phyloP scores from a whole-genome alignment of 2,888 invertebrate genomes.

The Yponomeuta sedellus region DNA sequence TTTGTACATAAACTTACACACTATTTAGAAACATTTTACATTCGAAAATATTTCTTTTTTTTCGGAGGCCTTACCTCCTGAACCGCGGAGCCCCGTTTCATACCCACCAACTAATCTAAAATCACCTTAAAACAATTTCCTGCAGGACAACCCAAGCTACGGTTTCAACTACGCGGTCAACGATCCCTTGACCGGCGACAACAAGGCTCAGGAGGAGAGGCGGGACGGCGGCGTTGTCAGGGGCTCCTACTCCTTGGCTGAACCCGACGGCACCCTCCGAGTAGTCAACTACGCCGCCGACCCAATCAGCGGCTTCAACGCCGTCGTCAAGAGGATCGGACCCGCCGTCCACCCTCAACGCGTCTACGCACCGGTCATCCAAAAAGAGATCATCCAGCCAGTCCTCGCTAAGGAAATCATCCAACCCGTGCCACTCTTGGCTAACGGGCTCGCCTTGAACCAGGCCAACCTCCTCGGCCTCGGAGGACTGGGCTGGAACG shows the following conservation, averaged over 20 bases:
- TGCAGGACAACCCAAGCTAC: conserved; percentile 59
- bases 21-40: no score
- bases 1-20: no score
- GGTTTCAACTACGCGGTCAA: conserved; percentile 69
- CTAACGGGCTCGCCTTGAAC: conserved; percentile 19
- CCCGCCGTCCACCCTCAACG: conserved; percentile 52
- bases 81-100: no score
- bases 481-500: conserved; percentile 22
- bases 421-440: conserved; percentile 14
- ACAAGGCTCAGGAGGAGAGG: conserved; percentile 61
- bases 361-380: conserved; percentile 20
- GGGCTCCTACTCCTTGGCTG: conserved; percentile 63
- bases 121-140: conserved; percentile 14
- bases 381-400: conserved; percentile 22
- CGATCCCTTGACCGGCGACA: conserved; percentile 66
- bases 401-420: conserved; percentile 20
- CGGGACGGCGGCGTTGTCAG: conserved; percentile 64
- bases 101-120: background rate
- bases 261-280: conserved; percentile 64
- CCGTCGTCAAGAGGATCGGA: conserved; percentile 61
- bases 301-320: conserved; percentile 60
- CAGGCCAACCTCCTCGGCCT: conserved; percentile 19
- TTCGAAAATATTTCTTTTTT: no score
- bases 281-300: conserved; percentile 65
- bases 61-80: no score